phyloP scores from a whole-genome alignment of 2,113 vertebrate species.

The Oxyruncus cristatus region DNA sequence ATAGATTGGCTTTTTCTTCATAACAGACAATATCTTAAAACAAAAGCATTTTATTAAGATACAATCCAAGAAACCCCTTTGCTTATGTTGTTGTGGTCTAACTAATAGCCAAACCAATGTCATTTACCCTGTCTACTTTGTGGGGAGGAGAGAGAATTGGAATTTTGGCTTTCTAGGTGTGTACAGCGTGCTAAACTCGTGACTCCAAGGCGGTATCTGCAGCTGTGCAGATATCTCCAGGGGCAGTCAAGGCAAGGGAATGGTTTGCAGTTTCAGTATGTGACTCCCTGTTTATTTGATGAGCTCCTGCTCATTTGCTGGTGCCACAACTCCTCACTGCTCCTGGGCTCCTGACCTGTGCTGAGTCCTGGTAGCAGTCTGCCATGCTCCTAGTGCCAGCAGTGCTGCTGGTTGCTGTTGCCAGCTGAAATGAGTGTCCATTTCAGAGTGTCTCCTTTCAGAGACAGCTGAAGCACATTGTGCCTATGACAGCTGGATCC shows the following conservation, averaged over 20 bases:
- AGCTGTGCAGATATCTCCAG: neutral
- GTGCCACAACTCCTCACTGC: neutral
- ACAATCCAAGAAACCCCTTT: neutral
- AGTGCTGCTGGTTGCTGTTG: accelerated
- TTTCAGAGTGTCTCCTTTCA: no score
- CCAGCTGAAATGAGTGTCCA: no score
- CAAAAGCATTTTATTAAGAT: neutral
- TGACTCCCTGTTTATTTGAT: accelerated
- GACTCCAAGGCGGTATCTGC: neutral
- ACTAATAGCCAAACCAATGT: neutral
- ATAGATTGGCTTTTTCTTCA: neutral
- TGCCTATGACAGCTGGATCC: neutral
- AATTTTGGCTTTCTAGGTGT: neutral
- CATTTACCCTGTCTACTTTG: neutral
- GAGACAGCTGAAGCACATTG: neutral
- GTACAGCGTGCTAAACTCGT: neutral
- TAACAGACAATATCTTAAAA: neutral
- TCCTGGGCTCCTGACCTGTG: neutral
- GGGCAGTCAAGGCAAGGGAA: neutral
- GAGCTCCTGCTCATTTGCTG: neutral
- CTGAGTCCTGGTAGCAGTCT: neutral
- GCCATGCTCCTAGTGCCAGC: neutral
- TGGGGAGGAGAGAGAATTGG: neutral
- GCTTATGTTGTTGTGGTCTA: neutral
- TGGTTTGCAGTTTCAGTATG: neutral